These are phyloP conservation scores for Nannoperca obscura DNA, from an alignment of 2,797 vertebrate species.

Conservation along the genomic window DNA sequence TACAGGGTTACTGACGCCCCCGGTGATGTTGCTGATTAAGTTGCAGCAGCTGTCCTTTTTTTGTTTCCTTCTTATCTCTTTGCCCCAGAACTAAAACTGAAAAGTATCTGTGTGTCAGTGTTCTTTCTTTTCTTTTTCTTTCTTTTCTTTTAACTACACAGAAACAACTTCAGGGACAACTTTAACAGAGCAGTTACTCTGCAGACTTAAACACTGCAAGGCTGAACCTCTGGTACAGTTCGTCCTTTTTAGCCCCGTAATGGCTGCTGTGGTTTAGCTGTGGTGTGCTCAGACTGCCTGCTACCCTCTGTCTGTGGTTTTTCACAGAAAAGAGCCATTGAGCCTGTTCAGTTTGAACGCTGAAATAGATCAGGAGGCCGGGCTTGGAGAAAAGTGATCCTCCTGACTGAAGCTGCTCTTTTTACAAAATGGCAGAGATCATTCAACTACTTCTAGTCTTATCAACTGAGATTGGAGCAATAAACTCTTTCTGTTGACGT, in stretches of 20 bases:
- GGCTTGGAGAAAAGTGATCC: slow-evolving; percentile 48
- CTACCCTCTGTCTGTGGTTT: slow-evolving; percentile 76
- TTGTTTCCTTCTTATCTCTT: slow-evolving; percentile 41
- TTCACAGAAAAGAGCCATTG: slow-evolving; percentile 72
- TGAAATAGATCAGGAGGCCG: slow-evolving; percentile 72
- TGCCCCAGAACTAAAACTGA: slow-evolving; percentile 16
- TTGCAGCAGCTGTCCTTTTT: slow-evolving; percentile 57
- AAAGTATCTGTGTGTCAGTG: background rate
- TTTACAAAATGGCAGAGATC: slow-evolving; percentile 41
- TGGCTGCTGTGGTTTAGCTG: slow-evolving; percentile 73
- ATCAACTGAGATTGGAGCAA: background rate
- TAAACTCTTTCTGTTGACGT: slow-evolving; percentile 19
- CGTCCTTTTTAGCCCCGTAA: slow-evolving; percentile 64
- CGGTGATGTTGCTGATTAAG: slow-evolving; percentile 58
- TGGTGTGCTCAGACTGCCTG: slow-evolving; percentile 55
- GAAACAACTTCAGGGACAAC: slow-evolving; percentile 17
- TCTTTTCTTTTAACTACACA: background rate
- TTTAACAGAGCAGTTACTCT: slow-evolving; percentile 9
- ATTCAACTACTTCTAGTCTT: slow-evolving; percentile 29
- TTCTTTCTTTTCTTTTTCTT: background rate
- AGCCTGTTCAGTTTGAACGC: slow-evolving; percentile 68
- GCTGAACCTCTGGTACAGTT: slow-evolving; percentile 43
- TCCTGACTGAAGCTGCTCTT: slow-evolving; percentile 38
- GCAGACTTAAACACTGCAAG: slow-evolving; percentile 21
- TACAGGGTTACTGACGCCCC: slow-evolving; percentile 50